These are phyloP conservation scores for Drosophila aldrichi DNA, from an alignment of 2,888 invertebrate species.

Conservation along the genomic window DNA sequence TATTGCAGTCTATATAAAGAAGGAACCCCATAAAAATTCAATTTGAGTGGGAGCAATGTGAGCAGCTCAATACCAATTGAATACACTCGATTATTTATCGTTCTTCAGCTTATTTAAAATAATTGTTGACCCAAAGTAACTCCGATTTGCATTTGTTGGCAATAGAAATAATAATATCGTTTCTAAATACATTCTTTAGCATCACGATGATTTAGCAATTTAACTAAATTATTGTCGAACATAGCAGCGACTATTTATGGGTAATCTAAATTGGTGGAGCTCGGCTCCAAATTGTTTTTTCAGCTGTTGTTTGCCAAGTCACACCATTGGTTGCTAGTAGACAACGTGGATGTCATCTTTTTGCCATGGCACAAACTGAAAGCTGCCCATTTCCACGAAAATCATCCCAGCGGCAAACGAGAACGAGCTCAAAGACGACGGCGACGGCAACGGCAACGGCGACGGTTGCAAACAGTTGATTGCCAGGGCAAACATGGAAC, in stretches of 20 bases:
- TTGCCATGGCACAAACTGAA: conserved; percentile 49
- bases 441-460: conserved; percentile 44
- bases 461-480: conserved; percentile 64
- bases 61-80: background rate
- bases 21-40: background rate
- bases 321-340: conserved; percentile 55
- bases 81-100: background rate
- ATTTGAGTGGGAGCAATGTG: background rate
- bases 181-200: background rate
- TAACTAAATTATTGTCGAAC: conserved; percentile 1
- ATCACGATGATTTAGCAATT: conserved; percentile 8
- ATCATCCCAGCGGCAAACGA: conserved; percentile 51
- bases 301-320: conserved; percentile 56
- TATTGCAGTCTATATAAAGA: background rate
- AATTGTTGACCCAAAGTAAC: background rate
- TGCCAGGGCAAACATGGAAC: conserved; percentile 50
- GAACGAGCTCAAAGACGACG: conserved; percentile 37
- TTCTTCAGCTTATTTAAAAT: background rate
- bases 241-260: background rate
- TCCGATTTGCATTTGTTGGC: background rate
- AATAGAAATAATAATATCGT: background rate
- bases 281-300: conserved; percentile 31
- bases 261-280: background rate
- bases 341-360: conserved; percentile 22
- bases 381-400: conserved; percentile 69